Evolutionary conservation across 2,797 vertebrate species (phyloP).

Genomic region (Holocentrus rufus): DNA sequence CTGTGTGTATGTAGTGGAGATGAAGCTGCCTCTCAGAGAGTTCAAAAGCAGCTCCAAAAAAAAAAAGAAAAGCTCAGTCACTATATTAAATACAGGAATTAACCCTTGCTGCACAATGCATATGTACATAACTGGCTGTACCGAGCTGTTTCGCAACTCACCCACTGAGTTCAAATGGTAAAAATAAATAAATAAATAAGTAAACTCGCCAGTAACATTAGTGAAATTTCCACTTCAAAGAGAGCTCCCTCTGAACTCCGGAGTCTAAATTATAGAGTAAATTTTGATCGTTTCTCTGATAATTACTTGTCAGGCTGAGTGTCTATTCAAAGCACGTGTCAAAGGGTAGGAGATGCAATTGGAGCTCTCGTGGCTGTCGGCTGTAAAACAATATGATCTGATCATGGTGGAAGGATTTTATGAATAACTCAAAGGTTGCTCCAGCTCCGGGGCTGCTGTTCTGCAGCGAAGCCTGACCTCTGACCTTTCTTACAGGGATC

Average conservation of each 20-base stretch:
- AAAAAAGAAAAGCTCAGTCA: background rate
- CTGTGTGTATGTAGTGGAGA: background rate
- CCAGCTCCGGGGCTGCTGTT: no score
- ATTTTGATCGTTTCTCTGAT: slow-evolving; percentile 35
- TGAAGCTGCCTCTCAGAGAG: background rate
- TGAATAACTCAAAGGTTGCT: background rate
- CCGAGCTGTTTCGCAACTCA: background rate
- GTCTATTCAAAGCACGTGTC: slow-evolving; percentile 45
- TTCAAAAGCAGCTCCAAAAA: slow-evolving; percentile 14
- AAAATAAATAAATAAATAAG: slow-evolving; percentile 15
- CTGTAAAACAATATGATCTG: slow-evolving; percentile 10
- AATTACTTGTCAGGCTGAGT: slow-evolving; percentile 25
- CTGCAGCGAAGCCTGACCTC: no score
- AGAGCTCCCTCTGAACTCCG: slow-evolving; percentile 23
- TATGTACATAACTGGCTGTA: background rate
- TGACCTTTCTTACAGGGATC: no score
- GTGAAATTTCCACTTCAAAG: slow-evolving; percentile 53
- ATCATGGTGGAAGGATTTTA: background rate
- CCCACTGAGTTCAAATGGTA: slow-evolving; percentile 22
- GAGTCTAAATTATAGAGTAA: slow-evolving; percentile 22
- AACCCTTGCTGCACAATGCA: slow-evolving; percentile 14
- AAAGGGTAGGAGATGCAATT: slow-evolving; percentile 22
- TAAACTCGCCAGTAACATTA: background rate
- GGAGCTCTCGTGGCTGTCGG: background rate
- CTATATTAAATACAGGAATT: slow-evolving; percentile 8